Base-by-base conservation (phyloP, 2,113 vertebrate genomes). In the Speoplatyrhinus poulsoni region DNA sequence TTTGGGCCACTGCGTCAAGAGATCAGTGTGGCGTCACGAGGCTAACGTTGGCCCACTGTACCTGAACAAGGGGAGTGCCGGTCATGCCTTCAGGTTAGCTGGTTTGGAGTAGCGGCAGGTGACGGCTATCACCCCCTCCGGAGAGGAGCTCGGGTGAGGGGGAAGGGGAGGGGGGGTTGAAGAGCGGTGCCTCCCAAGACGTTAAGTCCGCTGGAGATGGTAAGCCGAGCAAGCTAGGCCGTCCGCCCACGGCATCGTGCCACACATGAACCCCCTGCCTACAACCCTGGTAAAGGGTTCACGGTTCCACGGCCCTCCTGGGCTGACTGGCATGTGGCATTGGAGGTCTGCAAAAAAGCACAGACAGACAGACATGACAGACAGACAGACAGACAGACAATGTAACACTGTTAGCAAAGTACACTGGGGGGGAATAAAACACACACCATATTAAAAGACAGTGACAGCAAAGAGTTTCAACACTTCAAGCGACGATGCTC, bases 51-150 rank as follows among this genome's bases (percentile, higher is more conserved):
- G 36, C 12, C 9, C 9, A 75, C 69, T 62, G 56, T 92, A 92
- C 90, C 88, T 92, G 76, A 90, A 87, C 76, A 46, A 65, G 78
- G 80, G 70, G 77, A 68, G 63, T 85, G 69, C 80, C 82, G 88
- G 68, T 84, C 91, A 92, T 77, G 79, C 85, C 75, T 68, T 88
- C 82, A 26, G 74, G 70, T 75, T 82, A 75, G 86, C 70, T 73
- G 83, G 75, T 81, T 78, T 64, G 66, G 60, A 74, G 70, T 73
- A 72, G 72, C 65, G 66, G 76, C 65, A 76, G 74, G 48, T 70
- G 64, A 41, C 70, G 74, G 75, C 67, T 58, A 63, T 72, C n/a
- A 41, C 82, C 69, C 65, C 62, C 49, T 10, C 70, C 26, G 61
- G 64, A 78, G 70, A 57, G 66, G 62, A 67, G 75, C 62, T 70